Percentiles rank a stretch among this genome's conserved stretches.
These are phyloP conservation scores for Eufriesea mexicana DNA, from an alignment of 1,140 invertebrate species.

Conservation along the genomic window DNA sequence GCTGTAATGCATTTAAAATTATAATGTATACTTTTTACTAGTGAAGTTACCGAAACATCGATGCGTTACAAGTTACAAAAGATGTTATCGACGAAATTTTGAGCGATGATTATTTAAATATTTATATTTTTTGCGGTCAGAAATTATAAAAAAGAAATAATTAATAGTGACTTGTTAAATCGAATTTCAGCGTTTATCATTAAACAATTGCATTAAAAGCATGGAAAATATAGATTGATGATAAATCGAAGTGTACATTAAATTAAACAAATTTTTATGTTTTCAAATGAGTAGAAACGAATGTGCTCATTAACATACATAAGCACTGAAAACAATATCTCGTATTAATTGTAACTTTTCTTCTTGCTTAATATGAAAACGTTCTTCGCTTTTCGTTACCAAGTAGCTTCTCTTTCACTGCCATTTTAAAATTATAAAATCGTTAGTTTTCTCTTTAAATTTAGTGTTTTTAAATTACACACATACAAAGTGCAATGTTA, in stretches of 20 bases:
- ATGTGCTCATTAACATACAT: background rate
- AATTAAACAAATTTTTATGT: background rate
- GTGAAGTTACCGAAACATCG: background rate
- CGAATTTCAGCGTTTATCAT: background rate
- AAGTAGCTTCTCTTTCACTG: conserved; percentile 71
- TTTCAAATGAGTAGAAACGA: background rate
- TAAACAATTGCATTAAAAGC: background rate
- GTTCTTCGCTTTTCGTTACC: conserved; percentile 39
- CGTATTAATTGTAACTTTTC: background rate
- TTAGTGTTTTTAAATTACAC: conserved; percentile 47
- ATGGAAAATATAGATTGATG: background rate
- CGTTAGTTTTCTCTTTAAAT: conserved; percentile 49
- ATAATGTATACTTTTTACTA: conserved; percentile 15
- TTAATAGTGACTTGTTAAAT: background rate
- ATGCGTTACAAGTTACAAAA: background rate
- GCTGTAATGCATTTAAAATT: background rate
- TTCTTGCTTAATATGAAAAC: background rate
- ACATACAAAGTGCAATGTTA: conserved; percentile 48
- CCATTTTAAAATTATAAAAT: conserved; percentile 69
- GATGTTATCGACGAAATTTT: conserved; percentile 5
- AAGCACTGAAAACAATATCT: background rate
- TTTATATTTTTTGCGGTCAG: background rate
- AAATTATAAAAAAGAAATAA: background rate
- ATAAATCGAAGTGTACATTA: conserved; percentile 2
- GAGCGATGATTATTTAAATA: conserved; percentile 12